Percentiles rank a stretch among this genome's conserved stretches.
Conservation (phyloP, 2,797 vertebrate species). For the Fistularia commersonii region DNA sequence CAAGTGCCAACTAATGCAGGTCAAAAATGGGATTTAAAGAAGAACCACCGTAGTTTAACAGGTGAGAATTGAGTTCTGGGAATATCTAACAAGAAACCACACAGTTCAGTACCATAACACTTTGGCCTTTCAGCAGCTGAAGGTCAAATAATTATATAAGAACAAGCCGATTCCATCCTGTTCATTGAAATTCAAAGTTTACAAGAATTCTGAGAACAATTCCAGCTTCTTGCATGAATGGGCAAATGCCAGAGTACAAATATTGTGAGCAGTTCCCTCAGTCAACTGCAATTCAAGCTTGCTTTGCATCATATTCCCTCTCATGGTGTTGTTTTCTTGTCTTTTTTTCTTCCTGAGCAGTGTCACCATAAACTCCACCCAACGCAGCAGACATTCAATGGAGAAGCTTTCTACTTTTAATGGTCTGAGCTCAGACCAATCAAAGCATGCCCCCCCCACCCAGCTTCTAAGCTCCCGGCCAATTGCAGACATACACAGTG, state of each 20-base stretch:
- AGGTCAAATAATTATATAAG: too few relatives aligned
- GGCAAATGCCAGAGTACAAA: neutral
- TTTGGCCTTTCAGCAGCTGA: too few relatives aligned
- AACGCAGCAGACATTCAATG: conserved; percentile 77
- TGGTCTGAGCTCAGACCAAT: conserved; percentile 80
- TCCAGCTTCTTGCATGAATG: neutral
- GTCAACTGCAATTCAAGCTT: neutral
- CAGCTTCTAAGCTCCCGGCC: conserved; percentile 66
- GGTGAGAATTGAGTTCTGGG: too few relatives aligned
- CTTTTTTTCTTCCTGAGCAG: conserved; percentile 51
- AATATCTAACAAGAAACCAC: too few relatives aligned
- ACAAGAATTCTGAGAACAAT: neutral
- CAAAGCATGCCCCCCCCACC: conserved; percentile 58
- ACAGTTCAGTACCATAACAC: too few relatives aligned
- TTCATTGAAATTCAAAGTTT: too few relatives aligned
- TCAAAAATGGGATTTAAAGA: too few relatives aligned
- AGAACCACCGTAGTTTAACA: too few relatives aligned
- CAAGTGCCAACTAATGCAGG: too few relatives aligned
- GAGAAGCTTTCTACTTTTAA: conserved; percentile 78
- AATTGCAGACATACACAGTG: conserved; percentile 70
- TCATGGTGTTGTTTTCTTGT: conserved; percentile 43
- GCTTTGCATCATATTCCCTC: conserved; percentile 12
- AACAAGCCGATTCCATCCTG: too few relatives aligned
- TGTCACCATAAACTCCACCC: conserved; percentile 71
- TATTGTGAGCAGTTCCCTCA: neutral